Evolutionary conservation across 2,888 invertebrate genomes (phyloP), one percentile per base, ranked within the genome.

Genomic region (Trichopoda pennipes): DNA sequence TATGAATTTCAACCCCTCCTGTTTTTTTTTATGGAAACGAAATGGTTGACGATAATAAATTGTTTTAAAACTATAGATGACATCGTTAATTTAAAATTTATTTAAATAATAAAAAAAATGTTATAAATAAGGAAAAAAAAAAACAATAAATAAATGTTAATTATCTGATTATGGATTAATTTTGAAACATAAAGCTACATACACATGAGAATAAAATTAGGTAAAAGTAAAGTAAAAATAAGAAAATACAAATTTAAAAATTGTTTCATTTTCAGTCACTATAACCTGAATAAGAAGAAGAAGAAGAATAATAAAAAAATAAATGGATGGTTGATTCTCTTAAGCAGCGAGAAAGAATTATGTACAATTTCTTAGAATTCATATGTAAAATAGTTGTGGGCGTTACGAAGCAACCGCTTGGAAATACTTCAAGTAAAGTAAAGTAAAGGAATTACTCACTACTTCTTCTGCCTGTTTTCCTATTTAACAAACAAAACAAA

Each of bases 371-470:
- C 77, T 60, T 51, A 17, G 47, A 73, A 73, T 73, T 49, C 47
- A 23, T 76, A 81, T 77, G 76, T 63, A 63, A 81, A 77, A 58
- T 56, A 73, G 47, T 58, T 75, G 73, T 58, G 77, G 81, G 81
- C 77, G 77, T 77, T 63, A 69, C n/a, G 56, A 28, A 19, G 44
- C 32, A 53, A 44, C 23, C 21, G 32, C 16, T 60, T 49, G 56
- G 12, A 60, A 60, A 58, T 47, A 32, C 14, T 32, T 8, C 16
- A 44, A 35, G 23, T 28, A 28, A 28, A 28, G 28, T 8, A 28
- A 44, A 35, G 23, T 28, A 28, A 28, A 28, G 28, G 28, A 28
- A 28, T 28, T 28, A 28, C 28, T 28, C 7, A 28, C 3, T 28
- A 28, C 28, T 28, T 28, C 8, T 28, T 6, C 28, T 28, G 8